Conservation (phyloP, 1,140 invertebrate genomes). For the Brachionus koreanus region DNA sequence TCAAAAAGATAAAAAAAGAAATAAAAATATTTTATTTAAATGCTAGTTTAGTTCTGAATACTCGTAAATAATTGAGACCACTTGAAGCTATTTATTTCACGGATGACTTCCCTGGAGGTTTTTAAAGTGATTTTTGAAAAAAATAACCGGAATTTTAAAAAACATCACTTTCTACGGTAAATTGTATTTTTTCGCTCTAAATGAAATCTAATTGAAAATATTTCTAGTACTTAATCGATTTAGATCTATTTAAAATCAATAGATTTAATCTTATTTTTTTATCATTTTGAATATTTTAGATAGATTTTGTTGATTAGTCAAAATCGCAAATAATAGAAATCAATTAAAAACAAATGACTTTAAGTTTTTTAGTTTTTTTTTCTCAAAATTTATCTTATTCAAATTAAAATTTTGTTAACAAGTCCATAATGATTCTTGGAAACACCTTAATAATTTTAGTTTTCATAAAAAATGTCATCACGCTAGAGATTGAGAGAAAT, state of each 20-base stretch:
- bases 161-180: slow-evolving; percentile 1
- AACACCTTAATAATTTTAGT: neutral
- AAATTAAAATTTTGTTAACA: neutral
- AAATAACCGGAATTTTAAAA: neutral
- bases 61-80: neutral
- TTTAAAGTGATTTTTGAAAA: neutral
- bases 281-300: slow-evolving; percentile 8
- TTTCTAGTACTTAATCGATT: neutral
- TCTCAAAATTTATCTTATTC: neutral
- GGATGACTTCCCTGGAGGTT: neutral
- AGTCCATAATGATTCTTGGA: neutral
- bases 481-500: neutral
- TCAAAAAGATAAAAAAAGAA: neutral
- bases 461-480: neutral
- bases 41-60: neutral
- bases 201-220: neutral
- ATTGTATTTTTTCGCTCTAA: neutral
- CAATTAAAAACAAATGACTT: slow-evolving; percentile 38
- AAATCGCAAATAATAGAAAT: neutral
- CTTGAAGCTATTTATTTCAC: neutral
- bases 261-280: slow-evolving; percentile 1
- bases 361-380: neutral
- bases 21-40: neutral
- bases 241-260: neutral
- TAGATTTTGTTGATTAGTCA: neutral